These are phyloP conservation scores for Pelecanus crispus DNA, from an alignment of 2,113 vertebrate genomes.

Conservation along the genomic window DNA sequence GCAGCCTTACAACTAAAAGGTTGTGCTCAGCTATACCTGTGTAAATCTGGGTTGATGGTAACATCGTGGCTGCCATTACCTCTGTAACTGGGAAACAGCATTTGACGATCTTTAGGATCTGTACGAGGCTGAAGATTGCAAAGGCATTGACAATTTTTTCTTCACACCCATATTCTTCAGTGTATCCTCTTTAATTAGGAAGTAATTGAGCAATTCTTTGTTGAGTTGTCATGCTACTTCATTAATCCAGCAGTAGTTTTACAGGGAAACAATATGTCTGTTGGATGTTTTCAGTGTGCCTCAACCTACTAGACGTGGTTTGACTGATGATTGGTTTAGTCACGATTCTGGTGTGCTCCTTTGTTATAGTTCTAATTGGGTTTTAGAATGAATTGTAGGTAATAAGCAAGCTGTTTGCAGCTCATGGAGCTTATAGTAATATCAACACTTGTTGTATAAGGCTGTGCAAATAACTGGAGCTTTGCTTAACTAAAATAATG, in stretches of 20 bases:
- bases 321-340: slow-evolving; percentile 1
- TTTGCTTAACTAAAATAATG: neutral
- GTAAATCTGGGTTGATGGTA: neutral
- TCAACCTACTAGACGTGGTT: neutral
- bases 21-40: neutral
- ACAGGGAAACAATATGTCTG: neutral
- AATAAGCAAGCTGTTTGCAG: slow-evolving; percentile 23
- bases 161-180: neutral
- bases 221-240: neutral
- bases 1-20: neutral
- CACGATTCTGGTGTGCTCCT: neutral
- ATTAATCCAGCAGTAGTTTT: slow-evolving; percentile 2
- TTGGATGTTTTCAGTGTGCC: neutral
- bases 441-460: neutral
- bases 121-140: neutral
- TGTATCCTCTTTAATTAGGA: neutral
- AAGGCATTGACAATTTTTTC: neutral
- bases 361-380: neutral
- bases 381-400: neutral
- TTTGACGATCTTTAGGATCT: neutral
- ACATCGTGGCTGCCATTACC: neutral
- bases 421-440: neutral
- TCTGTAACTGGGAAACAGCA: neutral
- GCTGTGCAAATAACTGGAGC: neutral
- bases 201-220: slow-evolving; percentile 1